Evolutionary conservation across 2,797 vertebrate species (phyloP).

Genomic region (Enteromius fasciolatus): DNA sequence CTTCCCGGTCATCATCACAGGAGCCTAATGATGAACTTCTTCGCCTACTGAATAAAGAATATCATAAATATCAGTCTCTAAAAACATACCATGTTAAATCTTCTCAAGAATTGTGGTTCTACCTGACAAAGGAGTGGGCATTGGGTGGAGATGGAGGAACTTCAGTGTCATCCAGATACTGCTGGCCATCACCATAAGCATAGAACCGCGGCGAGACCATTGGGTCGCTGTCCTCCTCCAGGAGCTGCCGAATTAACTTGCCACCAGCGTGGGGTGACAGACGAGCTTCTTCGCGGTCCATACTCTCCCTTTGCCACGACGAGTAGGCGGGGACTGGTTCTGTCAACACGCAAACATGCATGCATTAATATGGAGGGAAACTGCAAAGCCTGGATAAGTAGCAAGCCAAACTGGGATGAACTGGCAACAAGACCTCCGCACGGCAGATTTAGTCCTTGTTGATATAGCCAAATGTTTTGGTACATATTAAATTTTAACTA

Average conservation of each 20-base stretch:
- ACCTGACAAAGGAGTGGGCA: constrained; percentile 95
- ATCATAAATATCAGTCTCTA: background rate
- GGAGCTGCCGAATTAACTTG: constrained; percentile 88
- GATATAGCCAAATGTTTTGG: background rate
- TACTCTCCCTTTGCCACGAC: constrained; percentile 84
- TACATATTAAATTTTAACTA: constrained; percentile 7
- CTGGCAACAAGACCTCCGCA: background rate
- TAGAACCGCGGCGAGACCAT: constrained; percentile 97
- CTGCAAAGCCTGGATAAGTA: background rate
- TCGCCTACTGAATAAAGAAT: constrained; percentile 77
- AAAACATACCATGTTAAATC: background rate
- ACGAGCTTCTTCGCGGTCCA: constrained; percentile 87
- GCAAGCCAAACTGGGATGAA: background rate
- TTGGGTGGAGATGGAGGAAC: constrained; percentile 97
- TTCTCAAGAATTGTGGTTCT: constrained; percentile 13
- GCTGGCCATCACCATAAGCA: constrained; percentile 89
- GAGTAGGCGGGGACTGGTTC: constrained; percentile 88
- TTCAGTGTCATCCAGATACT: constrained; percentile 95
- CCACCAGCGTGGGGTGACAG: constrained; percentile 90
- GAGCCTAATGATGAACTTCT: constrained; percentile 93
- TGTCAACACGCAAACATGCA: constrained; percentile 64
- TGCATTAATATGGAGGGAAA: background rate
- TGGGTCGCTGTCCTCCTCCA: constrained; percentile 92
- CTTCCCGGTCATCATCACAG: constrained; percentile 88
- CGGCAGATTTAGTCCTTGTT: constrained; percentile 11